Evolutionary conservation across 2,888 invertebrate genomes (phyloP).

Genomic region (Periphyllus acericola): DNA sequence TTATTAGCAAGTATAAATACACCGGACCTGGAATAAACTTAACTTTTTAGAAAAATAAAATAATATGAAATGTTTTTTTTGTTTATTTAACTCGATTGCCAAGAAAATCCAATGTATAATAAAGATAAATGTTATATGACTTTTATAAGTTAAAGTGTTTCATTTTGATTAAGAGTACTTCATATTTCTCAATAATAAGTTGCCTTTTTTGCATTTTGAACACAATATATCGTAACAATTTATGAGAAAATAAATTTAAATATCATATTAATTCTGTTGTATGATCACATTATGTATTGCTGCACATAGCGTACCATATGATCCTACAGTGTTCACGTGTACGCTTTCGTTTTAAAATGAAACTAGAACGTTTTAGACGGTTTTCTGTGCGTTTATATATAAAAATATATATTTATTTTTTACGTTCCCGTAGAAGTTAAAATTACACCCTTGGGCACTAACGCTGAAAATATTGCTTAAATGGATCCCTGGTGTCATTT

Average conservation of each 20-base stretch:
- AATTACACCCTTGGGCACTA: slow-evolving; percentile 22
- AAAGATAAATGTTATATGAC: background rate
- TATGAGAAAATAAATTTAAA: slow-evolving; percentile 14
- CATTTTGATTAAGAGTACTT: background rate
- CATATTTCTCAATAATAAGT: slow-evolving; percentile 13
- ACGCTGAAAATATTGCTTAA: slow-evolving; percentile 41
- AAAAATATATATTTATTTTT: slow-evolving; percentile 13
- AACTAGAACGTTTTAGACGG: slow-evolving; percentile 35
- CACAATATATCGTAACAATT: background rate
- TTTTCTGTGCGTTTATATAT: slow-evolving; percentile 12
- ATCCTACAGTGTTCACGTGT: background rate
- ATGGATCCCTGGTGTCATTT: slow-evolving; percentile 48
- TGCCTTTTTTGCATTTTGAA: slow-evolving; percentile 22
- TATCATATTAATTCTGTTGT: slow-evolving; percentile 15
- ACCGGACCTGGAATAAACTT: background rate
- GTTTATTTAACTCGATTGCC: background rate
- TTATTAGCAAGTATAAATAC: background rate
- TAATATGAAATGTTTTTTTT: background rate
- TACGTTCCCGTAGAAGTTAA: slow-evolving; percentile 34
- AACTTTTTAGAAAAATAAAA: background rate
- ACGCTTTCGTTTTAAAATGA: background rate
- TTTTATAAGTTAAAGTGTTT: background rate
- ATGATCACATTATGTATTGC: background rate
- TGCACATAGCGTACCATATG: background rate
- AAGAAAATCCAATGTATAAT: background rate